Base-by-base conservation (phyloP, 2,797 vertebrate genomes). In the Acanthopagrus latus region DNA sequence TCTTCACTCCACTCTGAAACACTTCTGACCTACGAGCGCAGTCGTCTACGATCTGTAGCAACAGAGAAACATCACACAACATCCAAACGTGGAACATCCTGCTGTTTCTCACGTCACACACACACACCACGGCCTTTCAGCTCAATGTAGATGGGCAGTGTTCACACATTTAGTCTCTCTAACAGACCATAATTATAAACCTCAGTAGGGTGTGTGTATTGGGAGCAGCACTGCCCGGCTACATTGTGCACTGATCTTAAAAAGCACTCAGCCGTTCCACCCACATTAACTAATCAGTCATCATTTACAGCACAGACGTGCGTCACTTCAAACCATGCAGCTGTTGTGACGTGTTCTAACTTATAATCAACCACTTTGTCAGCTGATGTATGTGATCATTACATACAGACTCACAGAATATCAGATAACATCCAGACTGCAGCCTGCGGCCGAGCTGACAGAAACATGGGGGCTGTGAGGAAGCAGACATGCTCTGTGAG, bases 401-500 rank as follows among this genome's bases (percentile, higher is more conserved):
- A 7, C 17, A 71, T 33, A 43, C 0, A 47, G 55, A 56, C 5
- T 14, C 17, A 21, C 14, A 54, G 12, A 54, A 3, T 14, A 44
- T 13, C 12, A 44, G 12, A 54, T 54, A 54, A 13, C 7, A 52
- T 12, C 25, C 60, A 64, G 46, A 38, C 48, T 10, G n/a, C 57
- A 54, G 55, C 6, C 12, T 64, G 12, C 38, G 65, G 38, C 21
- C 48, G 62, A 1, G 50, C 29, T 60, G 62, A 64, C 41, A 48
- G 65, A 55, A 69, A 78, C 57, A 17, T 11, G 66, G 52, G 55
- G 74, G 47, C 54, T 23, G 78, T 3, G 70, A 74, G 75, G 87
- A 90, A 88, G 84, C 88, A 70, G 72, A 70, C 87, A 88, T 92
- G 91, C 90, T 88, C 68, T 77, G 81, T 87, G 84, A 91, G 86